phyloP scores from a whole-genome alignment of 2,113 vertebrate species.

The Archilochus colubris region DNA sequence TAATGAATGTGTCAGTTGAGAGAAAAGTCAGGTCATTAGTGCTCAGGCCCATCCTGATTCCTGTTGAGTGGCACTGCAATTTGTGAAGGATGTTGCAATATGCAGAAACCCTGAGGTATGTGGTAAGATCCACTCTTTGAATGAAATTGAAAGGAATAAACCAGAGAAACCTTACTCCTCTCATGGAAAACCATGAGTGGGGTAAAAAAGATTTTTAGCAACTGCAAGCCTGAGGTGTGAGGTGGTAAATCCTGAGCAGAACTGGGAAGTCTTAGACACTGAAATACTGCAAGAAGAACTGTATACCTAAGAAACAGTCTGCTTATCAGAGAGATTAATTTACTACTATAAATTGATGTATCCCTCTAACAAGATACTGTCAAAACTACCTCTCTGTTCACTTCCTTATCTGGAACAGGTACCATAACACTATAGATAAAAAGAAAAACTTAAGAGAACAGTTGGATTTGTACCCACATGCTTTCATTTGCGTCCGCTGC shows the following conservation, averaged over 20 bases:
- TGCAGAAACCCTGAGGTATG: neutral
- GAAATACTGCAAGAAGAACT: neutral
- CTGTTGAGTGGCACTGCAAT: neutral
- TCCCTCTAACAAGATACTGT: slow-evolving; percentile 33
- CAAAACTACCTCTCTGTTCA: slow-evolving; percentile 37
- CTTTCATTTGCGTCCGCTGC: slow-evolving; percentile 51
- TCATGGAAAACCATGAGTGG: neutral
- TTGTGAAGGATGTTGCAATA: neutral
- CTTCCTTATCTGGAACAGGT: slow-evolving; percentile 46
- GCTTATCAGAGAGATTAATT: slow-evolving; percentile 46
- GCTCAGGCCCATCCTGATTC: neutral
- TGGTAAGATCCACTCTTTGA: neutral
- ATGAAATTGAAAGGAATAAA: neutral
- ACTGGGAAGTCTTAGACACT: neutral
- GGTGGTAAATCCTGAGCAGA: neutral
- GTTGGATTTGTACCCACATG: slow-evolving; percentile 74
- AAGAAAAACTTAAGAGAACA: slow-evolving; percentile 19
- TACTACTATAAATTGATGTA: slow-evolving; percentile 50
- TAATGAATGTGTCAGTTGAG: neutral
- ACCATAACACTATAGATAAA: slow-evolving; percentile 12
- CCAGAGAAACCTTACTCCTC: neutral
- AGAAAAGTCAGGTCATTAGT: neutral
- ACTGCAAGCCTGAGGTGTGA: neutral
- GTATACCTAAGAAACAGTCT: slow-evolving; percentile 34
- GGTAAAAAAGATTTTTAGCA: neutral